These are phyloP conservation scores for Sesia apiformis DNA, from an alignment of 2,888 invertebrate genomes.

Conservation along the genomic window DNA sequence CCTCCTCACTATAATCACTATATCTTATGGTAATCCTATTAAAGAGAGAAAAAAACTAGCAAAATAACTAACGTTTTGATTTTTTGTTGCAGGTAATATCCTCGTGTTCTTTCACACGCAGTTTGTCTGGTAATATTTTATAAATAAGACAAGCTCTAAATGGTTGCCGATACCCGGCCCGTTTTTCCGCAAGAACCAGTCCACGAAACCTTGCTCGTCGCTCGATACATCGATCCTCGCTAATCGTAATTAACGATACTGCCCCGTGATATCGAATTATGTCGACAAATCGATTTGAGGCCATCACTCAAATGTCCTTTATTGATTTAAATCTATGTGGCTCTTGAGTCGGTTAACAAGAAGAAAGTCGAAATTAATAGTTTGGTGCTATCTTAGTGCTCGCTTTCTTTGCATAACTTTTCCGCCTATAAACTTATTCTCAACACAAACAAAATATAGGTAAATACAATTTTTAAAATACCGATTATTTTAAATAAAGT, in stretches of 20 bases:
- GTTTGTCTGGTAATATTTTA: not conserved
- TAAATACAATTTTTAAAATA: too few species aligned
- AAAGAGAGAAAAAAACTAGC: too few species aligned
- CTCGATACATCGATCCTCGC: conserved; percentile 51
- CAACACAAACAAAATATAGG: too few species aligned
- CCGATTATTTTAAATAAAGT: too few species aligned
- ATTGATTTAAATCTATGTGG: conserved; percentile 25
- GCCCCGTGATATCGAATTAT: conserved; percentile 57
- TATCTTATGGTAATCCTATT: too few species aligned
- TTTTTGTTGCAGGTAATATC: too few species aligned
- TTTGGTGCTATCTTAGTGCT: too few species aligned
- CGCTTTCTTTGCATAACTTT: too few species aligned
- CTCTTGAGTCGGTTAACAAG: conserved; percentile 16
- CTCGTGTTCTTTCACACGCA: too few species aligned
- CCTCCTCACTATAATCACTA: too few species aligned
- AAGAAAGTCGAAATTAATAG: conserved; percentile 9
- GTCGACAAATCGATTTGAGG: conserved; percentile 47
- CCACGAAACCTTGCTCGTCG: conserved; percentile 20
- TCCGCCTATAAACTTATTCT: too few species aligned
- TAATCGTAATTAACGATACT: conserved; percentile 61
- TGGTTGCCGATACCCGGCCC: conserved; percentile 47
- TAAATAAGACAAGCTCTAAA: conserved; percentile 29
- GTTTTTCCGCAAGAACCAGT: conserved; percentile 64
- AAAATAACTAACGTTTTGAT: too few species aligned
- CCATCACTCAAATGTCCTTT: conserved; percentile 26